phyloP scores from a whole-genome alignment of 2,888 invertebrate species.

The Drosophila colorata region DNA sequence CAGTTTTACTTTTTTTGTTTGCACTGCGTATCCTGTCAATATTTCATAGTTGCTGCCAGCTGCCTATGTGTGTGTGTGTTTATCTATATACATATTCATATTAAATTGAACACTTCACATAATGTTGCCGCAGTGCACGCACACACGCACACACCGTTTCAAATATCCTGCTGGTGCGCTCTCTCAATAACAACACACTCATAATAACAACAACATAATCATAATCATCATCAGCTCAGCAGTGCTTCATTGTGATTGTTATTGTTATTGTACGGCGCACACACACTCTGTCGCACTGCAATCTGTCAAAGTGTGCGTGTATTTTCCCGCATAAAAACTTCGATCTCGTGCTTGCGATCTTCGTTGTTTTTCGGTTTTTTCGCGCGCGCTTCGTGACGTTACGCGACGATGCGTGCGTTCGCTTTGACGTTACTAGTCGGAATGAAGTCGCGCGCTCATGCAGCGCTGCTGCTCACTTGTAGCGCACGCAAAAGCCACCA shows the following conservation, averaged over 20 bases:
- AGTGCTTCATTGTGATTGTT: constrained; percentile 55
- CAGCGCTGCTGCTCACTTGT: constrained; percentile 48
- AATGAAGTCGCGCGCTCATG: constrained; percentile 38
- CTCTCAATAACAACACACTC: constrained; percentile 55
- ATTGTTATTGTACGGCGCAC: constrained; percentile 38
- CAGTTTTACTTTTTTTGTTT: constrained; percentile 53
- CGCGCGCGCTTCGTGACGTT: constrained; percentile 27
- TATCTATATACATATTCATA: constrained; percentile 43
- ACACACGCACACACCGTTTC: constrained; percentile 44
- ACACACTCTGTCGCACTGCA: constrained; percentile 8
- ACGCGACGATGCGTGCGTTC: constrained; percentile 45
- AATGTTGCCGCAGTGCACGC: constrained; percentile 47
- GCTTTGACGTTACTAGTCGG: constrained; percentile 51
- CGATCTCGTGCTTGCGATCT: constrained; percentile 45
- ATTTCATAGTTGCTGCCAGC: constrained; percentile 65
- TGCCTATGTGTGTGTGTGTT: constrained; percentile 33
- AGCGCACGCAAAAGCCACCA: constrained; percentile 33
- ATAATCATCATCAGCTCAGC: constrained; percentile 37
- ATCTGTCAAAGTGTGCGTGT: constrained; percentile 5
- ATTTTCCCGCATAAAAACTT: constrained; percentile 46
- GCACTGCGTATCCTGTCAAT: constrained; percentile 56
- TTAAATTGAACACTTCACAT: constrained; percentile 71
- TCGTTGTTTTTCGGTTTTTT: constrained; percentile 18
- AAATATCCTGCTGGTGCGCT: constrained; percentile 74
- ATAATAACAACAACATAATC: constrained; percentile 39